Conservation (phyloP, 92 coral and sea anemone genomes). For the Porites rus region DNA sequence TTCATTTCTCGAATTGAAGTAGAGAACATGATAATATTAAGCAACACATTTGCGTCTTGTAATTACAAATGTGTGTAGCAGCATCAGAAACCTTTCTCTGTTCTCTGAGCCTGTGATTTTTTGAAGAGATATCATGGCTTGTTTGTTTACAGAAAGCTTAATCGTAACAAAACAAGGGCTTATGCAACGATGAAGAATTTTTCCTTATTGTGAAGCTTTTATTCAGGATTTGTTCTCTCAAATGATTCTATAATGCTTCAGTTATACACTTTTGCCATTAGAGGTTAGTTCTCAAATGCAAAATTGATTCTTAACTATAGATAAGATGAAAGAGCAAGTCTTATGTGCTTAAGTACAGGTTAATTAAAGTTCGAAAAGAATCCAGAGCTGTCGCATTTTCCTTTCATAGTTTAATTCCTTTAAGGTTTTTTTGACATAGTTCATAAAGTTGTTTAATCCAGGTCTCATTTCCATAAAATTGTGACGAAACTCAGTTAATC, state of each 20-base stretch:
- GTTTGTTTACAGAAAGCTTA: slow-evolving; percentile 24
- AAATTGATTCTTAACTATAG: background rate
- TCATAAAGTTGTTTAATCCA: slow-evolving; percentile 21
- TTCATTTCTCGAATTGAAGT: too few species aligned
- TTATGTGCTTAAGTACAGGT: background rate
- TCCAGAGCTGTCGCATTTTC: slow-evolving; percentile 15
- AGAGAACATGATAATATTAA: too few species aligned
- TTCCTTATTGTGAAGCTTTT: background rate
- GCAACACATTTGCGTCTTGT: too few species aligned
- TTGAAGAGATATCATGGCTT: background rate
- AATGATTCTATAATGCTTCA: background rate
- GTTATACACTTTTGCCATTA: background rate
- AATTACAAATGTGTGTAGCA: too few species aligned
- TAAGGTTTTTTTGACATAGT: slow-evolving; percentile 1
- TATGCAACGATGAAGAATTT: background rate
- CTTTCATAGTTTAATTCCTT: slow-evolving; percentile 33
- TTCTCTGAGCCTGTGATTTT: too few species aligned
- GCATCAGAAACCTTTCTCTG: too few species aligned
- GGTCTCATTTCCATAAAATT: slow-evolving; percentile 27
- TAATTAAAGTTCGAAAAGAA: slow-evolving; percentile 8
- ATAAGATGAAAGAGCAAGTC: background rate
- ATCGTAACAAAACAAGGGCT: background rate
- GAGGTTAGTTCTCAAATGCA: background rate
- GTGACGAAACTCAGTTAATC: slow-evolving; percentile 13
- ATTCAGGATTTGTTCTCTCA: background rate